Evolutionary conservation across 2,113 vertebrate species (phyloP).

Genomic region (Scopus umbretta): DNA sequence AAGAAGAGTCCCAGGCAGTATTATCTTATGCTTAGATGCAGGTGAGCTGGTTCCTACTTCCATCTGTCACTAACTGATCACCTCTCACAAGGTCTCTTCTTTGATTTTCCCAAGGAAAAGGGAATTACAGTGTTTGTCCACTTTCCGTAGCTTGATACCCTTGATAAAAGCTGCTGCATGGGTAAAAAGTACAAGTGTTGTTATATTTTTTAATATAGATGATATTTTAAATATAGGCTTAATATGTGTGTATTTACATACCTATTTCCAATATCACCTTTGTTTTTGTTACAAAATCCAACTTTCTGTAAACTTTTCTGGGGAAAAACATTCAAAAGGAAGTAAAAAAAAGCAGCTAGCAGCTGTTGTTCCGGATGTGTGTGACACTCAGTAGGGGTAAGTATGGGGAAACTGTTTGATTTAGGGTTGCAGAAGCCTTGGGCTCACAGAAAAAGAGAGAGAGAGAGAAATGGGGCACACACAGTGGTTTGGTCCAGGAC

Average conservation of each 20-base stretch:
- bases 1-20: background rate
- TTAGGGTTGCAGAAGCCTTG: background rate
- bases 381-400: background rate
- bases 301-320: background rate
- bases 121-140: background rate
- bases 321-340: background rate
- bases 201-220: background rate
- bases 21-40: background rate
- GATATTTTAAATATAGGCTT: background rate
- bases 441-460: background rate
- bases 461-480: background rate
- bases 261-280: background rate
- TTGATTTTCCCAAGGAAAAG: background rate
- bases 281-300: background rate
- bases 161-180: background rate
- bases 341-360: background rate
- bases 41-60: background rate
- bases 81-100: background rate
- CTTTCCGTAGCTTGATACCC: background rate
- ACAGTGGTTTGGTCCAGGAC: fast-evolving
- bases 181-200: background rate
- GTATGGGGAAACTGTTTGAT: background rate
- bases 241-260: background rate
- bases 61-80: background rate
- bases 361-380: background rate